phyloP scores from a whole-genome alignment of 2,888 invertebrate species.

The Lottia gigantea region DNA sequence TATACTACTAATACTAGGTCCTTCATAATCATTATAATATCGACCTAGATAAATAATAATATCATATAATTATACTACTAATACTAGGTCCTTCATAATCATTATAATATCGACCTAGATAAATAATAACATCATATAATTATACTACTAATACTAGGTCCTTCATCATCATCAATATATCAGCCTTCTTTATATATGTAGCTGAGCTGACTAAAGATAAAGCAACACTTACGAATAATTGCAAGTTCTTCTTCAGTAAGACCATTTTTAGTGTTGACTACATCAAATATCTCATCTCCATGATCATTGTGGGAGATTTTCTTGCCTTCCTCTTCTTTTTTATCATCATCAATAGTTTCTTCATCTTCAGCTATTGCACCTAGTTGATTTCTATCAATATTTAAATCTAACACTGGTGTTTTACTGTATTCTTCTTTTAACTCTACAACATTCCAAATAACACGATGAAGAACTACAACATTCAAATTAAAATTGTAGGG shows the following conservation, averaged over 20 bases:
- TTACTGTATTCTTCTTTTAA: conserved; percentile 19
- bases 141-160: conserved; percentile 55
- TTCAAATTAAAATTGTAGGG: too few species aligned
- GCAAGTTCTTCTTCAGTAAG: conserved; percentile 55
- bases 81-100: conserved; percentile 59
- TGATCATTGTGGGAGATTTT: conserved; percentile 12
- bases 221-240: conserved; percentile 52
- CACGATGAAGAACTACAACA: conserved; percentile 31
- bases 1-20: conserved; percentile 60
- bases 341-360: conserved; percentile 38
- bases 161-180: conserved; percentile 49
- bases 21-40: conserved; percentile 58
- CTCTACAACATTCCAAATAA: conserved; percentile 35
- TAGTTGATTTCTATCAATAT: conserved; percentile 47
- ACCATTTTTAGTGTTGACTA: conserved; percentile 37
- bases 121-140: not conserved
- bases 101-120: not conserved
- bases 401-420: conserved; percentile 21
- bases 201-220: too few species aligned
- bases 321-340: conserved; percentile 22
- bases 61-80: conserved; percentile 46
- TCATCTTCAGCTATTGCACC: conserved; percentile 59
- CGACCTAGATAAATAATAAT: conserved; percentile 12
- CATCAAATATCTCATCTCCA: conserved; percentile 41
- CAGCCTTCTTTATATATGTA: not conserved